Percentiles rank a stretch among this genome's conserved stretches.
These are phyloP conservation scores for Chroicocephalus ridibundus DNA, from an alignment of 2,113 vertebrate genomes.

Conservation along the genomic window DNA sequence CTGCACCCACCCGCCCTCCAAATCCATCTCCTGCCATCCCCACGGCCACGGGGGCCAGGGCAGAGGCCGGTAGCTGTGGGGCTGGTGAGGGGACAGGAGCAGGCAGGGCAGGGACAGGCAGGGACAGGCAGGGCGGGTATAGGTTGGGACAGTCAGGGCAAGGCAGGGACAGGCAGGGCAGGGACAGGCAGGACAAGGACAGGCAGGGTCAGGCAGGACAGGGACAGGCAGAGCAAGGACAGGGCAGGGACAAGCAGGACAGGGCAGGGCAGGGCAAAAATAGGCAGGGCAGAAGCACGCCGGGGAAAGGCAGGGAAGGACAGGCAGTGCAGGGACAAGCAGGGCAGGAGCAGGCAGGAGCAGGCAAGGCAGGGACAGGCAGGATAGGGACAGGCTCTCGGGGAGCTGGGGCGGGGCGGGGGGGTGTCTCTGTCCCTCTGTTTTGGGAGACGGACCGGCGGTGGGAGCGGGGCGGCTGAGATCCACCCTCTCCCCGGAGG, in stretches of 20 bases:
- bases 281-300: background rate
- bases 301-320: background rate
- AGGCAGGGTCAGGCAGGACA: background rate
- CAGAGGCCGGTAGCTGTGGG: accelerated
- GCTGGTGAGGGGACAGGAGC: background rate
- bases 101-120: background rate
- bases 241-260: background rate
- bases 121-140: background rate
- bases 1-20: accelerated
- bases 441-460: background rate
- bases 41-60: accelerated
- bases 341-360: background rate
- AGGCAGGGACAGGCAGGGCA: background rate
- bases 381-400: background rate
- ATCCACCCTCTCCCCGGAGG: background rate
- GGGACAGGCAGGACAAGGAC: background rate
- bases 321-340: background rate
- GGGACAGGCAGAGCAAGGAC: too few species aligned
- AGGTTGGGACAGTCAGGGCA: background rate
- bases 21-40: accelerated
- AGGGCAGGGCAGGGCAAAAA: background rate
- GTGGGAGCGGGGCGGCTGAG: background rate
- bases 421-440: background rate
- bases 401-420: accelerated
- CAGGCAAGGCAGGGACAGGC: background rate